Evolutionary conservation across 2,113 vertebrate genomes (phyloP).

Genomic region (Cacatua alba): DNA sequence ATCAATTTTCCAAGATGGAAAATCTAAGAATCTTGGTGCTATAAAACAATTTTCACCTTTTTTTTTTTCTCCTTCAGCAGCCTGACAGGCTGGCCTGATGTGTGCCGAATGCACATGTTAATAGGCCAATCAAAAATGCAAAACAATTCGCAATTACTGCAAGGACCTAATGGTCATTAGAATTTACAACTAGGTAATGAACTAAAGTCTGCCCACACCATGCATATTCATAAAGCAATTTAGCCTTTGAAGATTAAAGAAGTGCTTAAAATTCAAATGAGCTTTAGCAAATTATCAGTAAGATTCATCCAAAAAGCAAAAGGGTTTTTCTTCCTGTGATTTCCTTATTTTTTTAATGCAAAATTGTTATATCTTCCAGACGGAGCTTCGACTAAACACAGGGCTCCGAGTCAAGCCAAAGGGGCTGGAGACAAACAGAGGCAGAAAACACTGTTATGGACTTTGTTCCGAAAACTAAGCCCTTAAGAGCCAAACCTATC

Average conservation of each 20-base stretch:
- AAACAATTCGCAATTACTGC: conserved; percentile 99
- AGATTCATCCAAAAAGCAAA: conserved; percentile 95
- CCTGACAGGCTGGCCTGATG: conserved; percentile 98
- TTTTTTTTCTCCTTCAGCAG: conserved; percentile 86
- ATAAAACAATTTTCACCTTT: conserved; percentile 92
- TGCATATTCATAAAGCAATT: conserved; percentile 99
- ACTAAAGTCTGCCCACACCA: conserved; percentile 99
- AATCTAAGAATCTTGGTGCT: conserved; percentile 86
- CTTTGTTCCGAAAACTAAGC: conserved; percentile 84
- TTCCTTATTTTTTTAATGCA: conserved; percentile 85
- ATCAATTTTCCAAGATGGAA: conserved; percentile 86
- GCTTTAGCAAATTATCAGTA: conserved; percentile 99
- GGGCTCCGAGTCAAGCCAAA: conserved; percentile 81
- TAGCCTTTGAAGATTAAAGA: conserved; percentile 99
- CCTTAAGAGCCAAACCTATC: conserved; percentile 83
- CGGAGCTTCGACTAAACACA: conserved; percentile 80
- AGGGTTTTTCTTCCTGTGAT: conserved; percentile 87
- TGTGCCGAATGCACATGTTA: conserved; percentile 97
- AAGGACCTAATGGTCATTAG: conserved; percentile 99
- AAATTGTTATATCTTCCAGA: conserved; percentile 85
- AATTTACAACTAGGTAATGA: conserved; percentile 99
- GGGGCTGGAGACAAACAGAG: conserved; percentile 82
- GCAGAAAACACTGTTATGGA: conserved; percentile 81
- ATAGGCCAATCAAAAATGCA: conserved; percentile 99
- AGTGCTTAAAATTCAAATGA: conserved; percentile 99